Conservation (phyloP, 2,888 invertebrate genomes). For the Lamellibrachia columna region DNA sequence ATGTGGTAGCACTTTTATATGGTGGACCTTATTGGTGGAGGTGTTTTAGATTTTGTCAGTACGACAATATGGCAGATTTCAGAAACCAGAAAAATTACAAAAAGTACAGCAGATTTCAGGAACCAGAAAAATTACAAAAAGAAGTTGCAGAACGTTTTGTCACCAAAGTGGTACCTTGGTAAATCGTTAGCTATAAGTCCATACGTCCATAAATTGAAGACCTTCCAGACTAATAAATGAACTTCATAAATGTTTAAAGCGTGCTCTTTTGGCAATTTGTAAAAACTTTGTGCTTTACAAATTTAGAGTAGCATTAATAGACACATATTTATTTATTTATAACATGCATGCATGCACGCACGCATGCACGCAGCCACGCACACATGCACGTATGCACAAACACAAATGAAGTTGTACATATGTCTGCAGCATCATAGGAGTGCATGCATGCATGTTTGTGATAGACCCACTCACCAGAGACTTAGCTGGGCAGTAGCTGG, state of each 20-base stretch:
- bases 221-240: background rate
- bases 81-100: background rate
- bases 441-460: background rate
- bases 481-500: background rate
- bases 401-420: background rate
- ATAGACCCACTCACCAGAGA: background rate
- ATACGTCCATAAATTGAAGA: background rate
- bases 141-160: background rate
- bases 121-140: background rate
- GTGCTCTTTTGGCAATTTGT: constrained; percentile 6
- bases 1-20: background rate
- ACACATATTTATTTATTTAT: background rate
- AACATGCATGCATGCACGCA: background rate
- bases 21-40: background rate
- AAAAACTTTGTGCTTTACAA: background rate
- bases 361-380: background rate
- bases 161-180: background rate
- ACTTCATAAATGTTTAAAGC: background rate
- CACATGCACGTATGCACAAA: background rate
- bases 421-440: background rate
- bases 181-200: background rate
- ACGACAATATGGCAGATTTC: background rate
- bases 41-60: background rate
- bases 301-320: background rate
- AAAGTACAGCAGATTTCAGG: background rate